Conservation (phyloP, 1,140 invertebrate species). For the Palaemon carinicauda region DNA sequence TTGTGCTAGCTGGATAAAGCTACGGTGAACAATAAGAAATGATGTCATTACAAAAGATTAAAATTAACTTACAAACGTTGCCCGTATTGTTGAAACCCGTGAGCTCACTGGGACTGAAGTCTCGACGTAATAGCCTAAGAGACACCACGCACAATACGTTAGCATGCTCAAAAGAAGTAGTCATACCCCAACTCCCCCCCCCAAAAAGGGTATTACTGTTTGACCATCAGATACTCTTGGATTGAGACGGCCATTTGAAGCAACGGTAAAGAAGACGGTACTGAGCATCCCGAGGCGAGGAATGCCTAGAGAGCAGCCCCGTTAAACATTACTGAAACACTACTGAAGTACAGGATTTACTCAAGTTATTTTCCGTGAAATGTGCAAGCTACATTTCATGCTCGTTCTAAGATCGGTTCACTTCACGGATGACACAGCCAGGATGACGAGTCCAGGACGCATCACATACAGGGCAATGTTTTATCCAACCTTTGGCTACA, state of each 20-base stretch:
- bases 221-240: not conserved
- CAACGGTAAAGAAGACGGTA: not conserved
- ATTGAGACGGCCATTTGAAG: not conserved
- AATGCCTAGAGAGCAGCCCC: too few species aligned
- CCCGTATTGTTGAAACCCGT: conserved; percentile 90
- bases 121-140: conserved; percentile 51
- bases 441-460: too few species aligned
- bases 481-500: too few species aligned
- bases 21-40: not conserved
- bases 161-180: conserved; percentile 42
- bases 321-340: too few species aligned
- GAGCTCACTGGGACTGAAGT: conserved; percentile 65
- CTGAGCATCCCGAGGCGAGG: not conserved
- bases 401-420: too few species aligned
- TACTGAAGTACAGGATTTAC: too few species aligned
- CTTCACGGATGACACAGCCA: too few species aligned
- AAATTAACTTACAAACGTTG: conserved; percentile 74
- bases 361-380: too few species aligned
- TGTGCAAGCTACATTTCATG: too few species aligned
- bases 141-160: conserved; percentile 52
- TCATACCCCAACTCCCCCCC: too few species aligned
- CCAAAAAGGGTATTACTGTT: not conserved
- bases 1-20: not conserved
- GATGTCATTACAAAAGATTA: not conserved
- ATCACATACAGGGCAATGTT: too few species aligned